Evolutionary conservation across 2,888 invertebrate species (phyloP), one percentile per base, ranked within the genome.

Genomic region (Sclerodermus sp.): DNA sequence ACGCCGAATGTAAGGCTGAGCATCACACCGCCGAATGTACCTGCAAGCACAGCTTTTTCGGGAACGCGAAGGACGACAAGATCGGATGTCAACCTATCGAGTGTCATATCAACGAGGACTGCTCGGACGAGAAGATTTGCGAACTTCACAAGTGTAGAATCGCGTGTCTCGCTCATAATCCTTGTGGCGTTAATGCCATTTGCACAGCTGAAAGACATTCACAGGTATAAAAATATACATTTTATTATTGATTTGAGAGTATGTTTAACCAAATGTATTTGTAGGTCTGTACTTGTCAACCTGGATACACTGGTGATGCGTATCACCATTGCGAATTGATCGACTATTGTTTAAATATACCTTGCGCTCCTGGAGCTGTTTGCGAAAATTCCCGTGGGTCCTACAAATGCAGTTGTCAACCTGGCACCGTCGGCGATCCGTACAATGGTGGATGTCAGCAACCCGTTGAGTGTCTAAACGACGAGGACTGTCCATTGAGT

Each of bases 301-400:
- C 93, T 10, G 93, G 93, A 1, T 93, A 85, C 68, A 90, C 90
- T 0, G 93, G 93, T 2, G 87, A 93, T 75, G 87, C 93, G 1
- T 79, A 83, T 9, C 80, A 79, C 23, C 87, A 87, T 16, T 94
- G 94, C 68, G 79, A 82, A 45, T 79, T 87, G 45, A 86, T 93
- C 46, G 89, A 93, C 78, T 91, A 88, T 76, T 94, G 93, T 70
- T 83, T 84, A 42, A 84, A 86, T 60, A 84, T 84, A 37, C 91
- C 91, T 6, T 93, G 93, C 73, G 91, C 90, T 3, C 86, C 87
- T 40, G 89, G 89, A 48, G 89, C 93, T 0, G 79, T 84, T 56
- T 96, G 95, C 74, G 86, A 85, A 58, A 95, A 92, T 74, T 84
- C 87, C 0, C 84, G 90, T 61, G 91, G 91, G 45, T 85, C 88